Evolutionary conservation across 2,797 vertebrate species (phyloP).

Genomic region (Xenopus petersii): DNA sequence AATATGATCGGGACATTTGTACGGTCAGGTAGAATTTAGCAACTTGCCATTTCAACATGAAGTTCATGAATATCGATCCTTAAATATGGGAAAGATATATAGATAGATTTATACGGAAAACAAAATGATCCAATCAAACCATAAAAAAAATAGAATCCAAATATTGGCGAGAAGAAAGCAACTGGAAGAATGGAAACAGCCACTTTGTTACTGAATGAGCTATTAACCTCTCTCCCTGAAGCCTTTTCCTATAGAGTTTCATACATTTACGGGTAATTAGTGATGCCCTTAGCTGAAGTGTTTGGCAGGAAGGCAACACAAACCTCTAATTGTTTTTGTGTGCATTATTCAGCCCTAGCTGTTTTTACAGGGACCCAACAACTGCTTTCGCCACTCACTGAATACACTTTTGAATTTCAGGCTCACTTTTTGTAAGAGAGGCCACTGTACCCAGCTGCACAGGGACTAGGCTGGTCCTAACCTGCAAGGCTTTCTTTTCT

Average conservation of each 20-base stretch:
- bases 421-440: conserved; percentile 31
- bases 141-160: no score
- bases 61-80: no score
- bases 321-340: conserved; percentile 29
- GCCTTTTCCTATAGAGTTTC: conserved; percentile 39
- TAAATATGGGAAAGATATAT: no score
- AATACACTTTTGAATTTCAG: conserved; percentile 40
- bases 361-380: conserved; percentile 18
- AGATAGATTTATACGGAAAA: neutral
- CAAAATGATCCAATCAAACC: neutral
- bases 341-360: conserved; percentile 29
- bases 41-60: no score
- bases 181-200: conserved; percentile 1
- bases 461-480: conserved; percentile 38
- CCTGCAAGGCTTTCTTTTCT: conserved; percentile 55
- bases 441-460: conserved; percentile 59
- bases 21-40: no score
- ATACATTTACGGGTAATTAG: conserved; percentile 49
- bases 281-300: conserved; percentile 42
- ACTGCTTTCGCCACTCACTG: conserved; percentile 26
- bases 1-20: neutral
- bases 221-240: conserved; percentile 39
- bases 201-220: conserved; percentile 48
- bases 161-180: conserved; percentile 5
- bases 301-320: conserved; percentile 33